Evolutionary conservation across 2,113 vertebrate genomes (phyloP), one percentile per base, ranked within the genome.

Genomic region (Ciconia stormi): DNA sequence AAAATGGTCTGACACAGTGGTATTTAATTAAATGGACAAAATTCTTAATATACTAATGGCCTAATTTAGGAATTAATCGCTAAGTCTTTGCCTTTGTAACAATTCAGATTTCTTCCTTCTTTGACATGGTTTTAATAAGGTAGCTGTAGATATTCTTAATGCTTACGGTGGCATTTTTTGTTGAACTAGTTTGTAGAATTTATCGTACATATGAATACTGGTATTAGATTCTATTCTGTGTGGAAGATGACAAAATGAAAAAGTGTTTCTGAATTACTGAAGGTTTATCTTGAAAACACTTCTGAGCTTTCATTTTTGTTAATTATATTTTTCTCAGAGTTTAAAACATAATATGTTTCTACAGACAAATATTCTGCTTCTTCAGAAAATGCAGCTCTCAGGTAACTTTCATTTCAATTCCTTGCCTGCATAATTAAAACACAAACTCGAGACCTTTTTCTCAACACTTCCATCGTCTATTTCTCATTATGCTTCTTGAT

Each of bases 401-500:
- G 96, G 77, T 96, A 95, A 74, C 90, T 88, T 87, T 74, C 56
- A 91, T 94, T 96, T 89, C 74, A 63, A 4, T 93, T 89, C 78
- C 72, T 80, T 70, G 82, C 82, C 70, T 80, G 62, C 65, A 67
- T 94, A 97, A 95, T 97, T 96, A 96, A 96, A 97, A 94, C 61
- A 77, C 91, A 90, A 90, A 92, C 86, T 87, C 2, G 5, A 94
- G 87, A 73, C 93, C 80, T 85, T 94, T 92, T 79, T 69, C 86
- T 92, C 78, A 9, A 62, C 46, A 18, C 40, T 96, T 97, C 81
- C 61, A 83, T 81, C 65, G 29, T 77, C 85, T 92, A 86, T 91
- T 97, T 97, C 96, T 97, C 96, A 94, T 96, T 93, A 92, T 89
- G 53, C 69, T 80, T 30, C 95, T 92, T 96, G 95, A 95, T 89